phyloP scores from a whole-genome alignment of 2,797 vertebrate genomes.

The Squalus acanthias region DNA sequence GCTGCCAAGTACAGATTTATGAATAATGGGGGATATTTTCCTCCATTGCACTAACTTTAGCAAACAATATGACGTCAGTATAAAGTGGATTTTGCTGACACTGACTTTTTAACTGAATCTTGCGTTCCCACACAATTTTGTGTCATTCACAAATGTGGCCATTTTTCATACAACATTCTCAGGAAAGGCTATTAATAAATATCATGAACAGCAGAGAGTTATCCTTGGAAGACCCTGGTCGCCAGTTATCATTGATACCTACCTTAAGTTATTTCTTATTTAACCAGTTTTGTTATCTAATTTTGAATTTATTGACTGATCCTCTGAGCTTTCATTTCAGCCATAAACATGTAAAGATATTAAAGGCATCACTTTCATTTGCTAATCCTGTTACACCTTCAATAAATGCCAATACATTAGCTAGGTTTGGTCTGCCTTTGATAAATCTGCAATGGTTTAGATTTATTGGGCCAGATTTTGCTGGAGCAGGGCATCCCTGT shows the following conservation, averaged over 20 bases:
- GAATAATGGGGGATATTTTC: neutral
- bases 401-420: neutral
- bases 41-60: neutral
- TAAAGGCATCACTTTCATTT: neutral
- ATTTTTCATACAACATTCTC: neutral
- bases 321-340: neutral
- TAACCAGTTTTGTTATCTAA: neutral
- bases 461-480: constrained; percentile 1
- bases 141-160: neutral
- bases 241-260: neutral
- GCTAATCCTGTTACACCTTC: neutral
- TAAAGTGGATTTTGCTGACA: neutral
- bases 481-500: neutral
- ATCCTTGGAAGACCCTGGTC: neutral
- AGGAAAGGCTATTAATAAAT: neutral
- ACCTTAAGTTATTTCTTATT: neutral
- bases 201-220: neutral
- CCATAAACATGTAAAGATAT: neutral
- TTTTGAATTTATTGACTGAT: neutral
- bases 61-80: neutral
- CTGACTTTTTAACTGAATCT: neutral
- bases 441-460: neutral
- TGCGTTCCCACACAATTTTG: neutral
- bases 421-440: neutral
- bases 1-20: neutral